phyloP scores from a whole-genome alignment of 30 jellyfish, hydroid and myxozoan species.

The Hydractinia echinata region DNA sequence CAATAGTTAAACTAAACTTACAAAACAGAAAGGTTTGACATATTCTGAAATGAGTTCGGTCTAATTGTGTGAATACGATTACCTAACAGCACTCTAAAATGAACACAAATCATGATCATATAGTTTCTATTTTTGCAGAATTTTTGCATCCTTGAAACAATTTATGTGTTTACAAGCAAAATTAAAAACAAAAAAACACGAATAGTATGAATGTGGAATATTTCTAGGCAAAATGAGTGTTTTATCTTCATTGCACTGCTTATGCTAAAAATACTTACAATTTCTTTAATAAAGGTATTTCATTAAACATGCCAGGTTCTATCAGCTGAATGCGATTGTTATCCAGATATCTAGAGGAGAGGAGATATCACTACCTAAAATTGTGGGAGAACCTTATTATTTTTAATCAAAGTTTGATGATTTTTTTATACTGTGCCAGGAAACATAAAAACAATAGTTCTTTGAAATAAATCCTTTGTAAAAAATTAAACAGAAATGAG shows the following conservation, averaged over 20 bases:
- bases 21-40: conserved; percentile 8
- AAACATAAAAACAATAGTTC: too few relatives aligned
- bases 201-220: too few relatives aligned
- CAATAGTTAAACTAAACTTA: conserved; percentile 7
- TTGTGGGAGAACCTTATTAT: too few relatives aligned
- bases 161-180: too few relatives aligned
- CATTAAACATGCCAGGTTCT: conserved; percentile 32
- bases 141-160: too few relatives aligned
- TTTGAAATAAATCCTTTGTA: too few relatives aligned
- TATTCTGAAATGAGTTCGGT: not conserved
- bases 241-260: too few relatives aligned
- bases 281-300: conserved; percentile 35
- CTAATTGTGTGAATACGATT: conserved; percentile 4
- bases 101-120: not conserved
- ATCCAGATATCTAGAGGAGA: conserved; percentile 44
- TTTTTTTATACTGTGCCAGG: too few relatives aligned
- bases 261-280: conserved; percentile 35
- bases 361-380: not conserved
- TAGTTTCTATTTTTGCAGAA: not conserved
- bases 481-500: too few relatives aligned
- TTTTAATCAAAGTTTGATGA: too few relatives aligned
- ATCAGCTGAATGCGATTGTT: conserved; percentile 37
- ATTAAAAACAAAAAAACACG: too few relatives aligned
- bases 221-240: too few relatives aligned
- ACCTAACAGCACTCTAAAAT: conserved; percentile 26